phyloP scores from a whole-genome alignment of 2,888 invertebrate genomes.

The Ophioninae sp. region DNA sequence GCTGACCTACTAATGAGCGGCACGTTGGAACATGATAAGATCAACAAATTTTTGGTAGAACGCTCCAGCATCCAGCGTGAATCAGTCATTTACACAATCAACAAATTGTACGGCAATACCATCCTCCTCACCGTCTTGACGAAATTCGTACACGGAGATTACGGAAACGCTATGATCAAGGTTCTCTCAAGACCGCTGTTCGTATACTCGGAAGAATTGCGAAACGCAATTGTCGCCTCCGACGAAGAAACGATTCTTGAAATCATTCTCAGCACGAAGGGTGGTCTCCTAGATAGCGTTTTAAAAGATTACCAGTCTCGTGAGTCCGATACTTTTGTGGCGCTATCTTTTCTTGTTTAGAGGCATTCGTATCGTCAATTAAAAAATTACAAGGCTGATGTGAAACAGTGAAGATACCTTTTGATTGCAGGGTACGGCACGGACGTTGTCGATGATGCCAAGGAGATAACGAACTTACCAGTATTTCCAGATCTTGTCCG shows the following conservation, averaged over 20 bases:
- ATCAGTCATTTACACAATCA: conserved; percentile 8
- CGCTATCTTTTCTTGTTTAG: background rate
- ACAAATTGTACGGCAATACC: conserved; percentile 1
- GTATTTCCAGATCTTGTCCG: background rate
- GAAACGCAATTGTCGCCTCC: background rate
- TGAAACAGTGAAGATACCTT: background rate
- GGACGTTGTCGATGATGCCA: background rate
- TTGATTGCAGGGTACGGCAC: background rate
- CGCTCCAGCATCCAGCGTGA: background rate
- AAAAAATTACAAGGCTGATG: background rate
- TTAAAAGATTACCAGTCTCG: conserved; percentile 17
- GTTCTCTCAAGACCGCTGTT: background rate
- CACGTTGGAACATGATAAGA: no score
- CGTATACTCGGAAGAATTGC: conserved; percentile 9
- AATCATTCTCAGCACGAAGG: background rate
- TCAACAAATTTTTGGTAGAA: background rate
- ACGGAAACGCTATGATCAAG: conserved; percentile 23
- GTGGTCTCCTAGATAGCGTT: background rate
- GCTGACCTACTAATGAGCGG: background rate
- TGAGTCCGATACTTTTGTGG: background rate
- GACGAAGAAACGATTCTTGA: conserved; percentile 20
- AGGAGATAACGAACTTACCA: background rate
- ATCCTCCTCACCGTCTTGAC: background rate
- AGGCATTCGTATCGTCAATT: background rate
- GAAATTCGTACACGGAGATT: background rate